phyloP scores from a whole-genome alignment of 1,140 invertebrate genomes.

The Pemphigus obesinymphae region DNA sequence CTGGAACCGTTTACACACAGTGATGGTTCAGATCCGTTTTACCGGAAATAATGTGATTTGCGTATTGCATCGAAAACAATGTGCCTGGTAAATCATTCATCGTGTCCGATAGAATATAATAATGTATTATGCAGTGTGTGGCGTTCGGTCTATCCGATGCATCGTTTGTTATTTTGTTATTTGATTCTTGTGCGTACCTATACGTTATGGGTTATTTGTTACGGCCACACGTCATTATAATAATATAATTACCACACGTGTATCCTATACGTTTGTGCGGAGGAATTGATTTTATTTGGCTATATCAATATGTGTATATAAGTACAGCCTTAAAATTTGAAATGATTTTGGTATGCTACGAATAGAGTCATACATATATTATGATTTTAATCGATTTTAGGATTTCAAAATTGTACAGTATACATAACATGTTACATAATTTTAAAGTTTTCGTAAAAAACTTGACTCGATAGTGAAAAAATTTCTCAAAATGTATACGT shows the following conservation, averaged over 20 bases:
- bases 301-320: no score
- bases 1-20: slow-evolving; percentile 36
- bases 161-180: not conserved
- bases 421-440: no score
- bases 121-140: not conserved
- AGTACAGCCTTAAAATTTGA: no score
- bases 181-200: not conserved
- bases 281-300: not conserved
- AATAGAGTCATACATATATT: no score
- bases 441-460: no score
- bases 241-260: not conserved
- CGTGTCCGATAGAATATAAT: not conserved
- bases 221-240: no score
- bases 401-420: no score
- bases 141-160: not conserved
- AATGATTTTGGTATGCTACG: no score
- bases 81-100: slow-evolving; percentile 7
- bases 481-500: no score
- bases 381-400: no score
- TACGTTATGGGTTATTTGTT: not conserved
- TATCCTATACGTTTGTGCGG: not conserved
- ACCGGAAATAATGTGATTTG: slow-evolving; percentile 39
- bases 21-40: slow-evolving; percentile 35
- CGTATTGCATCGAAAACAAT: slow-evolving; percentile 13
- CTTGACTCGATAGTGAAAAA: no score